A percentile compares a stretch with the other conserved stretches of the same genome.
Evolutionary conservation across 2,888 invertebrate genomes (phyloP).

Genomic region (Luffia ferchaultella): DNA sequence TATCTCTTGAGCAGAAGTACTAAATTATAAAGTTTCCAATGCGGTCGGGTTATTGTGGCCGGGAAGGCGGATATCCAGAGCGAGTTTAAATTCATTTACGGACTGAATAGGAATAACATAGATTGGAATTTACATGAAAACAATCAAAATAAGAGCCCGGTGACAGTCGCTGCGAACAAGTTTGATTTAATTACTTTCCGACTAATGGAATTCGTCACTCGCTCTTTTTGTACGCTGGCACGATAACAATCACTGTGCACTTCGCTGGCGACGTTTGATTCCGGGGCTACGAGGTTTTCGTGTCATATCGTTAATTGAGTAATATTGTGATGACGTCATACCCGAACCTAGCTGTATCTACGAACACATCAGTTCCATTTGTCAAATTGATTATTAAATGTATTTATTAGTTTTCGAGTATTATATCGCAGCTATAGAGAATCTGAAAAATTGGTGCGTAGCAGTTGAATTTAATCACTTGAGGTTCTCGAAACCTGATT

Average conservation of each 20-base stretch:
- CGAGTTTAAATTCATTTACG: conserved; percentile 42
- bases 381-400: neutral
- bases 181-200: conserved; percentile 23
- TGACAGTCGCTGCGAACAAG: conserved; percentile 13
- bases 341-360: neutral
- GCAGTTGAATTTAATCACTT: too few relatives aligned
- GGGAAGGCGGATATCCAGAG: conserved; percentile 21
- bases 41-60: conserved; percentile 30
- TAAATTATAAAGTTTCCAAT: conserved; percentile 47
- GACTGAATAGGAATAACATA: conserved; percentile 38
- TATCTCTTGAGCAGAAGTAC: conserved; percentile 23
- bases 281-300: neutral
- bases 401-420: too few relatives aligned
- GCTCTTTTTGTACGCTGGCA: neutral
- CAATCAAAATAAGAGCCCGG: conserved; percentile 45
- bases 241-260: neutral
- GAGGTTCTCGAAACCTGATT: too few relatives aligned
- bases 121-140: conserved; percentile 45
- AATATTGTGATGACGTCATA: neutral
- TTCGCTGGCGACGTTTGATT: neutral
- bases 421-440: too few relatives aligned
- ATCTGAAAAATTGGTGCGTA: too few relatives aligned
- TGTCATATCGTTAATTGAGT: neutral
- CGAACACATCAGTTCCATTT: neutral
- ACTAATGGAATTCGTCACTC: neutral